Evolutionary conservation across 2,797 vertebrate genomes (phyloP).

Genomic region (Thripadectes ignobilis): DNA sequence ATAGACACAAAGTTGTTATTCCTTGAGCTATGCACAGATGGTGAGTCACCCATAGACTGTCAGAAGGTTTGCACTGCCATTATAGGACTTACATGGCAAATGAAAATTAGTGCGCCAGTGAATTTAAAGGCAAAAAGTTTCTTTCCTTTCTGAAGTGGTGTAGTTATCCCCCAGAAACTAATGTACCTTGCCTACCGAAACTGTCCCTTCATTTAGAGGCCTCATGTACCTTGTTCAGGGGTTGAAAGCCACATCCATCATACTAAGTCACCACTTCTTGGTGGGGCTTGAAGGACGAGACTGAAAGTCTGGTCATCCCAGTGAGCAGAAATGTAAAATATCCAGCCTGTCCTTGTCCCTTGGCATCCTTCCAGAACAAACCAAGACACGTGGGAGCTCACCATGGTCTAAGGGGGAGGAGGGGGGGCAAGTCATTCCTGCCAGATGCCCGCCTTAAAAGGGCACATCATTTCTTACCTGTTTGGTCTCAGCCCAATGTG

Average conservation of each 20-base stretch:
- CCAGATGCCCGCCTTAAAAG: background rate
- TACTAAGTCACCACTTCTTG: background rate
- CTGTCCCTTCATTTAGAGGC: background rate
- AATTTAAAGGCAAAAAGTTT: background rate
- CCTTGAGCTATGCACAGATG: background rate
- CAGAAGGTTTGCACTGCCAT: background rate
- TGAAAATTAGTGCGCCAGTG: background rate
- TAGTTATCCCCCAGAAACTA: background rate
- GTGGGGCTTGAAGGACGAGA: background rate
- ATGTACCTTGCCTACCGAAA: background rate
- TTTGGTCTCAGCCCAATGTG: background rate
- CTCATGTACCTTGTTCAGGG: background rate
- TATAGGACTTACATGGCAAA: background rate
- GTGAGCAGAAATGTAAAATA: rapidly evolving
- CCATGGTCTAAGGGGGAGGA: background rate
- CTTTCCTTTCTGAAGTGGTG: background rate
- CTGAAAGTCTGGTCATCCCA: background rate
- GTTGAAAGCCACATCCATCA: rapidly evolving
- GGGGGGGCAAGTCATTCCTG: rapidly evolving
- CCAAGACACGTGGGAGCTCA: rapidly evolving
- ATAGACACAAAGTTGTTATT: background rate
- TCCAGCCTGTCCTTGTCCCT: background rate
- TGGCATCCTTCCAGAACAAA: background rate
- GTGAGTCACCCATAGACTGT: background rate
- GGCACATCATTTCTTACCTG: background rate